Evolutionary conservation across 64 coral and sea anemone genomes (phyloP), one percentile per base, ranked within the genome.

Genomic region (Astreopora myriophthalma): DNA sequence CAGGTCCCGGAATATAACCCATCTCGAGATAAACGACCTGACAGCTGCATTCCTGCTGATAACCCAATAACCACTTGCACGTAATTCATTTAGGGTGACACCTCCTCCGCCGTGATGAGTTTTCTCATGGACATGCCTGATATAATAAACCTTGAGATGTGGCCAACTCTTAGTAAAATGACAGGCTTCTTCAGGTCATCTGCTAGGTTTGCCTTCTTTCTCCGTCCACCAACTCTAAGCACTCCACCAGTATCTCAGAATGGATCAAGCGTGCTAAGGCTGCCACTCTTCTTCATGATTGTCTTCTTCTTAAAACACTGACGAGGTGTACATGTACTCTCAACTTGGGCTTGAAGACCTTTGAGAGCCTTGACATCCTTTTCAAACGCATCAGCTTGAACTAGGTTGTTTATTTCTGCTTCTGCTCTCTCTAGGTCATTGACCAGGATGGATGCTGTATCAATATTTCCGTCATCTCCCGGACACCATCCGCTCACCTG

Each of bases 251-350:
- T 28, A 81, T 93, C 73, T 13, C 88, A 37, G 68, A 80, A 94
- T 38, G 92, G 92, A 70, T 93, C 91, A n/a, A 93, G 61, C 20
- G 63, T 48, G 33, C 89, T 57, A 61, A 89, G 64, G 35, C 40
- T 25, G 36, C 73, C 79, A 12, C 16, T 22, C 73, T 30, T 86
- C 81, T 92, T 92, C 79, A 86, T 28, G 16, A 36, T 24, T 11
- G 38, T 30, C 40, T 85, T 92, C 69, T 34, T 76, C 65, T 79
- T 89, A 42, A 38, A 73, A 40, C 31, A 23, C 34, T 90, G 87
- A 27, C 72, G 87, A 65, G 27, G 51, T 14, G 64, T 64, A 39
- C 38, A 22, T 29, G 3, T 28, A 38, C 28, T 7, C 26, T 38
- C 32, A 7, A 32, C 38, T 29, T 34, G 71, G 71, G 48, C 51